A percentile compares a stretch with the other conserved stretches of the same genome.
Evolutionary conservation across 2,797 vertebrate species (phyloP).

Genomic region (Lophius americanus): DNA sequence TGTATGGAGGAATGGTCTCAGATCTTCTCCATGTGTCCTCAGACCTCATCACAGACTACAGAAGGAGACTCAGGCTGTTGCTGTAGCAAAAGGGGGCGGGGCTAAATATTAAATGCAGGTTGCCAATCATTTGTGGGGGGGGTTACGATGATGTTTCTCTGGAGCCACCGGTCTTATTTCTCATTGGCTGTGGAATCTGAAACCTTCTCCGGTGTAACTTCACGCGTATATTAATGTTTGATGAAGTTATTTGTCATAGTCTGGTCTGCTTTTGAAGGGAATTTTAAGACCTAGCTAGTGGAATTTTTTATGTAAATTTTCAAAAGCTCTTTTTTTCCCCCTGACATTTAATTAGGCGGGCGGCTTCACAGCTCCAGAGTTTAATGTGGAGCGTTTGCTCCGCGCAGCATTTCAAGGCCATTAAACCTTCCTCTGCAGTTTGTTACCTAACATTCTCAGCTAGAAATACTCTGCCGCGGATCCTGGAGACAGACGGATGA

Average conservation of each 20-base stretch:
- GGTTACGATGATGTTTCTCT: not conserved
- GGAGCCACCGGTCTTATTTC: not conserved
- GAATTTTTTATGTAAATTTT: slow-evolving; percentile 25
- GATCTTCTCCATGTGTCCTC: too few relatives aligned
- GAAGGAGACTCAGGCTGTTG: too few relatives aligned
- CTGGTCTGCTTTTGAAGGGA: slow-evolving; percentile 5
- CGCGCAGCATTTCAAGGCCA: slow-evolving; percentile 25
- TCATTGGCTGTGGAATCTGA: not conserved
- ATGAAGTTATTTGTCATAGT: not conserved
- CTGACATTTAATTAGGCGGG: slow-evolving; percentile 8
- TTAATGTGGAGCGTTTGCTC: slow-evolving; percentile 32
- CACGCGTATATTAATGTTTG: not conserved
- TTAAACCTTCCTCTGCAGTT: slow-evolving; percentile 17
- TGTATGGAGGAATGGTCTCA: too few relatives aligned
- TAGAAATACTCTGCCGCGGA: slow-evolving; percentile 26
- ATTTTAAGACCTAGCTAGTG: slow-evolving; percentile 21
- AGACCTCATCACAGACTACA: too few relatives aligned
- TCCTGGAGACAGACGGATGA: slow-evolving; percentile 1
- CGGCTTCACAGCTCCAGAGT: slow-evolving; percentile 3
- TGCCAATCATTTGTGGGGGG: too few relatives aligned
- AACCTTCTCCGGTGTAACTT: not conserved
- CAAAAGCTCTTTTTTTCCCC: not conserved
- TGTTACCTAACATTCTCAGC: slow-evolving; percentile 24
- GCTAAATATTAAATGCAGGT: too few relatives aligned
- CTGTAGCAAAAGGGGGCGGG: too few relatives aligned